Percentiles rank a stretch among this genome's conserved stretches.
phyloP scores from a whole-genome alignment of 2,113 vertebrate genomes.

The Puffinus mauretanicus region DNA sequence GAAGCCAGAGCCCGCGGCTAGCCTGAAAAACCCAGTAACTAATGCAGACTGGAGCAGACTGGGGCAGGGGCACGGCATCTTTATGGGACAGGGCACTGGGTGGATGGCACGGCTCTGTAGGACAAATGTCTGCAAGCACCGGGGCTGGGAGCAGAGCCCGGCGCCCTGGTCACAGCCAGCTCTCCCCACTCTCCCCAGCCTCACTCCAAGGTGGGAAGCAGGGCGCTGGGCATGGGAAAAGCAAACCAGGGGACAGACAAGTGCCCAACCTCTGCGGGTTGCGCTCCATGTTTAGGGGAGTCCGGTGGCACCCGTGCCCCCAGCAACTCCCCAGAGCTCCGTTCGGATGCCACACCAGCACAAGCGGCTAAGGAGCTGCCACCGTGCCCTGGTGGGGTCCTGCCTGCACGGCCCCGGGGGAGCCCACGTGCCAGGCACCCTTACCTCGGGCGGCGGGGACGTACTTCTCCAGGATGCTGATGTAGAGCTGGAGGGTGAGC shows the following conservation, averaged over 20 bases:
- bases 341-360: rapidly evolving
- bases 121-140: neutral
- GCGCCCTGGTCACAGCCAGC: neutral
- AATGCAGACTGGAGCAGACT: neutral
- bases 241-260: neutral
- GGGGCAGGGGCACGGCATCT: neutral
- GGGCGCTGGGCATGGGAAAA: neutral
- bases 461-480: constrained; percentile 87
- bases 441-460: constrained; percentile 79
- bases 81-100: neutral
- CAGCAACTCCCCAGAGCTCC: neutral
- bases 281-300: neutral
- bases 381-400: rapidly evolving
- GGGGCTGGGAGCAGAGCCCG: neutral
- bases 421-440: neutral
- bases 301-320: neutral
- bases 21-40: neutral
- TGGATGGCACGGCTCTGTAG: neutral
- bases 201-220: neutral
- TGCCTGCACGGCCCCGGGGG: neutral
- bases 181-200: neutral
- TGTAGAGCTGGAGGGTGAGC: constrained; percentile 94
- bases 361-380: rapidly evolving
- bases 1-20: neutral
- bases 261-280: neutral